These are phyloP conservation scores for Drosophila borborema DNA, from an alignment of 2,888 invertebrate genomes.

Conservation along the genomic window DNA sequence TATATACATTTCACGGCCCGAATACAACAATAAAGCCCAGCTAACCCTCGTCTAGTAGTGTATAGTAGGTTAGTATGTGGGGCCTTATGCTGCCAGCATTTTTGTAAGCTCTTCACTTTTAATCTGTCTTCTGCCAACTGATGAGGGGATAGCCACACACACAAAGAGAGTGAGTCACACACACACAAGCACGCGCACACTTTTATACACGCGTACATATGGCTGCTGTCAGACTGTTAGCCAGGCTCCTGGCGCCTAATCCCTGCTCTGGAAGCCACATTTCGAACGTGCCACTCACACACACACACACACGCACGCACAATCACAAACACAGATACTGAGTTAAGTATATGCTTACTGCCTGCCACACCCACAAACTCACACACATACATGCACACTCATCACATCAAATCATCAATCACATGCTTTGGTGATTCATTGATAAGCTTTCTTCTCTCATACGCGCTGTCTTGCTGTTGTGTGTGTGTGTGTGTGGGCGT, in stretches of 20 bases:
- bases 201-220: constrained; percentile 46
- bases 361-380: constrained; percentile 35
- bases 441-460: constrained; percentile 62
- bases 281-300: constrained; percentile 33
- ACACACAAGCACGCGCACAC: constrained; percentile 15
- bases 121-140: constrained; percentile 68
- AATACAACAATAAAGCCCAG: constrained; percentile 1
- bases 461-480: neutral
- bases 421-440: constrained; percentile 80
- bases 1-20: neutral
- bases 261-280: constrained; percentile 73
- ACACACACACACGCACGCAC: constrained; percentile 27
- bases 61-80: constrained; percentile 22
- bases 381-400: constrained; percentile 37
- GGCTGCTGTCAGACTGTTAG: constrained; percentile 55
- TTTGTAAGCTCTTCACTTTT: constrained; percentile 71
- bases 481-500: constrained; percentile 36
- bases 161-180: constrained; percentile 8
- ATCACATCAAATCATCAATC: constrained; percentile 79
- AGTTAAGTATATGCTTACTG: constrained; percentile 55
- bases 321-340: constrained; percentile 29
- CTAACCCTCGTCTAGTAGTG: constrained; percentile 27
- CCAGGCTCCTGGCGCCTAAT: constrained; percentile 61
- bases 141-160: constrained; percentile 48
- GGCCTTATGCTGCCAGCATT: constrained; percentile 44